These are phyloP conservation scores for Crotophaga sulcirostris DNA, from an alignment of 2,113 vertebrate genomes.

Conservation along the genomic window DNA sequence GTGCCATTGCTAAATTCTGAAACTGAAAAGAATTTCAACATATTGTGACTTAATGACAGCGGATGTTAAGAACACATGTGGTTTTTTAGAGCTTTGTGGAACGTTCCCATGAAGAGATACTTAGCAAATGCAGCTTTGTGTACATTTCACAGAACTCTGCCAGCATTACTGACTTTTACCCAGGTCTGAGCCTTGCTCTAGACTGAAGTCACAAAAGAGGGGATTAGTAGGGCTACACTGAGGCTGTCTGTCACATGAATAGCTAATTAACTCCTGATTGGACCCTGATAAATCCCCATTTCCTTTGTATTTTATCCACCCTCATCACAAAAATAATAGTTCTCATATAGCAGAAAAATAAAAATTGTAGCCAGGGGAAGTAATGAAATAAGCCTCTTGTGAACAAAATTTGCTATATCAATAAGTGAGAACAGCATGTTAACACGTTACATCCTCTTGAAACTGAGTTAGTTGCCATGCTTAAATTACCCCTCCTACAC, in stretches of 20 bases:
- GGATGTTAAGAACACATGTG: constrained; percentile 29
- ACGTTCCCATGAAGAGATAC: constrained; percentile 65
- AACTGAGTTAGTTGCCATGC: not conserved
- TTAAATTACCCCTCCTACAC: not conserved
- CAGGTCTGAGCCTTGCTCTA: constrained; percentile 45
- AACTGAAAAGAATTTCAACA: constrained; percentile 29
- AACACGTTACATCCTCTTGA: not conserved
- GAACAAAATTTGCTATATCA: not conserved
- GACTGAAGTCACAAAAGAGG: constrained; percentile 61
- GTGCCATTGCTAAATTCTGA: constrained; percentile 1
- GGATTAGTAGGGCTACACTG: constrained; percentile 59
- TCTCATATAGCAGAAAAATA: not conserved
- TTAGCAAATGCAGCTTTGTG: constrained; percentile 73
- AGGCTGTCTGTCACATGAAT: constrained; percentile 63
- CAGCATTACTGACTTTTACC: constrained; percentile 55
- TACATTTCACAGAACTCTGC: constrained; percentile 72
- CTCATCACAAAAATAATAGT: not conserved
- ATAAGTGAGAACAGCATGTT: not conserved
- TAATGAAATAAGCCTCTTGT: not conserved
- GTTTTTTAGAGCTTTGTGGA: constrained; percentile 50
- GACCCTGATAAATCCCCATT: constrained; percentile 53
- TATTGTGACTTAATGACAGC: constrained; percentile 17
- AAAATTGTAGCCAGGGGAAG: not conserved
- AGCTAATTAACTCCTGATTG: constrained; percentile 73
- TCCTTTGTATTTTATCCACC: constrained; percentile 47